Evolutionary conservation across 2,888 invertebrate species (phyloP), one percentile per base, ranked within the genome.

Genomic region (Drepana falcataria): DNA sequence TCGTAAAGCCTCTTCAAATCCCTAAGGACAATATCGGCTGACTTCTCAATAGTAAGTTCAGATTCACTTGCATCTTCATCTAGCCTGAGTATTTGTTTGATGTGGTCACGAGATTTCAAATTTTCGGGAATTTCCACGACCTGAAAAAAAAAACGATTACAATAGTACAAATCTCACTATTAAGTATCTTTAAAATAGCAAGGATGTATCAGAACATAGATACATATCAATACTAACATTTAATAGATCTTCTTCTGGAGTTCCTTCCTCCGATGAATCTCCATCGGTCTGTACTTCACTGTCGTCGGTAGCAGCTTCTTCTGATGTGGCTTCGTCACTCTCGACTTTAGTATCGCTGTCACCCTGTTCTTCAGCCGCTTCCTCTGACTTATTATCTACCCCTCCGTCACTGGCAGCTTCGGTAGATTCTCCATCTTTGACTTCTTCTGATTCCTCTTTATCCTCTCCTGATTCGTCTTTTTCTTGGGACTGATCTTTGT

Each of bases 1-100:
- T 97, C 97, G 71, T 97, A 97, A 53, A 96, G 91, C 73, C 93
- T 94, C 82, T 98, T 98, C 65, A 98, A 91, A 72, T 97, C 97
- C 66, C 95, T 94, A 40, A 97, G 92, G 35, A 97, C 94, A 35
- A 94, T 93, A 61, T 96, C 95, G 2, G 95, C 95, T 7, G 95
- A 93, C 85, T 93, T 94, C 56, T 95, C 93, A 47, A 95, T 87
- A 1, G 95, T 93, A 59, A 93, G 88, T 79, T 96, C 96, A 35
- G 92, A 92, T 67, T 94, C 93, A 68, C 94, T 92, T 48, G 94
- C 93, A 71, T 95, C 95, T 58, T 95, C 94, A 66, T 96, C 95
- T 57, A 98, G 82, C 77, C 95, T 95, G 48, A 98, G 84, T 49
- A 98, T 93, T 77, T 96, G 94, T 58, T 93, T 93, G 57, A 98